Evolutionary conservation across 2,888 invertebrate species (phyloP).

Genomic region (Meteorus cinctellus): DNA sequence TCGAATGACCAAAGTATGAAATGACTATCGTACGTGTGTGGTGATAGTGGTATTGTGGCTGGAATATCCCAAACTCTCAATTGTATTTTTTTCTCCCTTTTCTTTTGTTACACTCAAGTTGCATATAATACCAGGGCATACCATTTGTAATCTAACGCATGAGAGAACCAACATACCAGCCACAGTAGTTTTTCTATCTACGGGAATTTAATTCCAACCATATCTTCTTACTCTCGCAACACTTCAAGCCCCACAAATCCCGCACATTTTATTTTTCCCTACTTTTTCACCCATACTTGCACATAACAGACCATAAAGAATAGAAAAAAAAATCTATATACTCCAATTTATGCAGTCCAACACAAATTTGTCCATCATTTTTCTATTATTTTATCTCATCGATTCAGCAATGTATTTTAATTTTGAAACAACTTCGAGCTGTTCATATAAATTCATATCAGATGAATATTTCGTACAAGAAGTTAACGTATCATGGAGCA

Average conservation of each 20-base stretch:
- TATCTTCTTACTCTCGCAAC: not conserved
- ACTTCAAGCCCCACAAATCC: constrained; percentile 9
- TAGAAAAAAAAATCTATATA: not conserved
- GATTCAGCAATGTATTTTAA: not conserved
- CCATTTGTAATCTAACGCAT: constrained; percentile 19
- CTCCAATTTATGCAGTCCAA: not conserved
- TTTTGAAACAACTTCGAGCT: too few relatives aligned
- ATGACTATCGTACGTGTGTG: not conserved
- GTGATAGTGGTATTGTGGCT: constrained; percentile 3
- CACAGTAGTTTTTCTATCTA: not conserved
- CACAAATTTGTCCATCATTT: constrained; percentile 6
- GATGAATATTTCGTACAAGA: too few relatives aligned
- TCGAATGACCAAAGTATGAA: not conserved
- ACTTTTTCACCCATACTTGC: not conserved
- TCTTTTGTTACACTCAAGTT: not conserved
- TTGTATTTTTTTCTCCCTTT: not conserved
- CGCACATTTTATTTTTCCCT: not conserved
- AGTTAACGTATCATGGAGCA: too few relatives aligned
- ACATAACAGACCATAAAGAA: not conserved
- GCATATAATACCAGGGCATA: constrained; percentile 2
- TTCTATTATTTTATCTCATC: not conserved
- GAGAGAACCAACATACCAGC: constrained; percentile 3
- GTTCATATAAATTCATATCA: too few relatives aligned
- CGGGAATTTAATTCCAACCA: constrained; percentile 31
- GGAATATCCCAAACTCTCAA: not conserved